Evolutionary conservation across 2,113 vertebrate species (phyloP), one percentile per base, ranked within the genome.

Genomic region (Plecotus auritus): DNA sequence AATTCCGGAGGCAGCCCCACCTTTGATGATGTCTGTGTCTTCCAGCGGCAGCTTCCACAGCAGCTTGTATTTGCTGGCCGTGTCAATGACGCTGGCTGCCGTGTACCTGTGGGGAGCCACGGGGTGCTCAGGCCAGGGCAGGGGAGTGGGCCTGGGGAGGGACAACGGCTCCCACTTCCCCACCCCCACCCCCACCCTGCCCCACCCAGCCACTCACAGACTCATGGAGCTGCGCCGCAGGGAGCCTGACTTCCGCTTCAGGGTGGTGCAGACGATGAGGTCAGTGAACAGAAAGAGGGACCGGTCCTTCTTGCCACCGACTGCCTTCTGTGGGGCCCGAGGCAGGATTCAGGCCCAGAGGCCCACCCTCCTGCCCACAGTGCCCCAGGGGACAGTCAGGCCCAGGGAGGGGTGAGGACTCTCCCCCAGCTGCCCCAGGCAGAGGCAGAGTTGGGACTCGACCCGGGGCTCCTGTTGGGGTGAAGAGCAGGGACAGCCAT

Each of bases 281-380:
- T 99, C 99, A 5, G 99, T 99, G 99, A 99, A 99, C 89, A 99
- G 99, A 98, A 99, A 99, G 88, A 99, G 99, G 10, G 99, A 99
- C 3, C 99, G 99, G 92, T 99, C 99, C 97, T 99, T 99, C 98
- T 99, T 99, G 81, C 99, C 99, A 0, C 99, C 99, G 0, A 99
- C 98, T 0, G 99, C 99, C 97, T 99, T 99, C 99, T 99, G 98
- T 78, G 96, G 72, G 70, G 56, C 7, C 94, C 69, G 0, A 96
- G 66, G 66, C 14, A 70, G 90, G 30, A 82, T 83, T 97, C 92
- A 97, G 94, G 83, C 56, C 76, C 82, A 85, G 59, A 91, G 51
- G 86, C 59, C 85, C 67, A 40, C 81, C 83, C 76, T 76, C 45
- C 51, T 70, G 32, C 80, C 91, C 90, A 74, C 37, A 40, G 18